Base-by-base conservation (phyloP, 2,888 invertebrate genomes). In the Drosophila phalerata region DNA sequence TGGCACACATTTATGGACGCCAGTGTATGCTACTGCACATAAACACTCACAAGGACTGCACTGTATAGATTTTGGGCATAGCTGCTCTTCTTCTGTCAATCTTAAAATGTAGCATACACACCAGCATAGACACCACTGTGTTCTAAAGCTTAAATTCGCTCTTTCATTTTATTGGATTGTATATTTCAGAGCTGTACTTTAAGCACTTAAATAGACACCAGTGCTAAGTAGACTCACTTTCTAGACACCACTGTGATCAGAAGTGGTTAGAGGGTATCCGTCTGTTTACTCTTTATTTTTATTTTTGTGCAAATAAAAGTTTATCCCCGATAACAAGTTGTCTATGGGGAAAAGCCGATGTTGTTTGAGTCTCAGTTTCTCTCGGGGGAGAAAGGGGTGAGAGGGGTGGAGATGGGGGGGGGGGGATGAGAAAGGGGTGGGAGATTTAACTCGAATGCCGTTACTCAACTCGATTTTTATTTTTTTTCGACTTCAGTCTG, bases 271-370 rank as follows among this genome's bases (percentile, higher is more conserved):
- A 32, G 55, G 42, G 42, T 43, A 43, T 43, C 13, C 4, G 5
- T 1, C 17, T 2, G 5, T 28, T n/a, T 11, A 11, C 13, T n/a
- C 25, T 19, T 28, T 34, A 57, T 47, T 57, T 47, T 57, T 28
- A 34, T 25, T 66, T 30, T 57, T 55, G 38, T 65, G 47, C 37
- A 68, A 72, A 68, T 67, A 69, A 72, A 72, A 58, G 60, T 61
- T 77, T 64, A 53, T 22, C 49, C 60, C 22, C 60, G 53, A 77
- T 77, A 48, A 53, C 40, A 48, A 55, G 55, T 43, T 68, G 73
- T 62, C 73, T 51, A 17, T 43, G 63, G 61, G 57, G 47, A 30
- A 38, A 15, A 42, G 45, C 37, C 47, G 57, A 28, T 47, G 47
- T 37, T 57, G 11, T 47, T 57, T 47, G 34, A 47, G 56, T 57